Percentiles rank a stretch among this genome's conserved stretches.
Evolutionary conservation across 2,113 vertebrate genomes (phyloP).

Genomic region (Gulo gulo): DNA sequence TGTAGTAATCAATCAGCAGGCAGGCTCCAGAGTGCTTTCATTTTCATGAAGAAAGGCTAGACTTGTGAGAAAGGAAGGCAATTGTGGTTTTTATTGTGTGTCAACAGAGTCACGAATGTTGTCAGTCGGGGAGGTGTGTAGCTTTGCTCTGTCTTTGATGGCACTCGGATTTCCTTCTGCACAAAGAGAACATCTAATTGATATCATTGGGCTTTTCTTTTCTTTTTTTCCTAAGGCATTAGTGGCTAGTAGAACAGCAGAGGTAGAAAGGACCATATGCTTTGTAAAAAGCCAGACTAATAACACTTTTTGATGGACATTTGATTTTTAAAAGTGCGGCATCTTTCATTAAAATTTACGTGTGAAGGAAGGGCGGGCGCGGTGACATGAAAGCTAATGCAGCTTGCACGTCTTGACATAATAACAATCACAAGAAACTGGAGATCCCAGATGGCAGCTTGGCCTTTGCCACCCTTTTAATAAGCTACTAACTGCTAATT

Average conservation of each 20-base stretch:
- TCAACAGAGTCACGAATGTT: constrained; percentile 77
- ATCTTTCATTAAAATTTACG: constrained; percentile 87
- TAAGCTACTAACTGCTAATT: constrained; percentile 92
- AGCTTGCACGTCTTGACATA: constrained; percentile 84
- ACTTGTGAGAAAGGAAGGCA: constrained; percentile 63
- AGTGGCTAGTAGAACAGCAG: constrained; percentile 74
- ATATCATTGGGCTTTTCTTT: constrained; percentile 65
- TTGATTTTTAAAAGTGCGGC: constrained; percentile 83
- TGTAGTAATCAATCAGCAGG: constrained; percentile 68
- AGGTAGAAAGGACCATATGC: constrained; percentile 76
- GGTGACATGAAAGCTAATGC: constrained; percentile 87
- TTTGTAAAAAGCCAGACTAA: constrained; percentile 81
- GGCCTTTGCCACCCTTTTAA: constrained; percentile 91
- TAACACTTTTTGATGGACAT: constrained; percentile 80
- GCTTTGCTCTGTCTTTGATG: constrained; percentile 60
- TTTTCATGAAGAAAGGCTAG: constrained; percentile 76
- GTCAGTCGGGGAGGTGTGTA: constrained; percentile 37
- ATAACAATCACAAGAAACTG: constrained; percentile 86
- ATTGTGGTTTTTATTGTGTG: constrained; percentile 58
- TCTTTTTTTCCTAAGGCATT: constrained; percentile 70
- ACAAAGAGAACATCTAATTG: constrained; percentile 81
- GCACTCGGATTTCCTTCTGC: constrained; percentile 72
- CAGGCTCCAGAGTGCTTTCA: constrained; percentile 67
- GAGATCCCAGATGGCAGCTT: constrained; percentile 91
- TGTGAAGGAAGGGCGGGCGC: constrained; percentile 82